A percentile compares a stretch with the other conserved stretches of the same genome.
These are phyloP conservation scores for Centropyge bicolor DNA, from an alignment of 2,797 vertebrate species.

Conservation along the genomic window DNA sequence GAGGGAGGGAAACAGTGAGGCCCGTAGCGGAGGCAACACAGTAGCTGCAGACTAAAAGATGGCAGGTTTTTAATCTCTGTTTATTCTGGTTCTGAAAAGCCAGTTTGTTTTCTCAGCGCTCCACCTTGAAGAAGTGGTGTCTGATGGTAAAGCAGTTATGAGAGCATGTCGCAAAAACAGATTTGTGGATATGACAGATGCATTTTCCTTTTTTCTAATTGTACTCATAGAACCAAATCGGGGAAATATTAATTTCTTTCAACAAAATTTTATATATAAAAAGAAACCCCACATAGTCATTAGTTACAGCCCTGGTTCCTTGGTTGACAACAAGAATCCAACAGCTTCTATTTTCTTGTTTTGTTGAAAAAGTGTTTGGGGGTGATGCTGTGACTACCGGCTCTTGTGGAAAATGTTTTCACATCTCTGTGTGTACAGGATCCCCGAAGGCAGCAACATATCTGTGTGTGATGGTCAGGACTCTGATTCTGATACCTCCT, in stretches of 20 bases:
- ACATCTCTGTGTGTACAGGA: conserved; percentile 32
- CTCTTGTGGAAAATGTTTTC: conserved; percentile 30
- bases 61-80: neutral
- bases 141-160: no score
- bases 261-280: neutral
- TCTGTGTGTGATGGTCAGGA: conserved; percentile 43
- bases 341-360: neutral
- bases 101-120: no score
- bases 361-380: neutral
- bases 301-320: neutral
- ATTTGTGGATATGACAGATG: neutral
- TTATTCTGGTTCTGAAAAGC: no score
- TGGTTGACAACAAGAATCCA: conserved; percentile 1
- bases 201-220: neutral
- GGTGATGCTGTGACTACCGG: neutral
- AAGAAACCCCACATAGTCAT: neutral
- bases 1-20: neutral
- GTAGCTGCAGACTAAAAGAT: conserved; percentile 1
- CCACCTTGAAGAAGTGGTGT: no score
- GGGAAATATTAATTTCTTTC: neutral
- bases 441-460: conserved; percentile 46
- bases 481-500: conserved; percentile 35
- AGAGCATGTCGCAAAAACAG: neutral
- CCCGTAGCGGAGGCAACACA: neutral
- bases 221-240: no score